These are phyloP conservation scores for Ooceraea biroi DNA, from an alignment of 1,140 invertebrate genomes.

Conservation along the genomic window DNA sequence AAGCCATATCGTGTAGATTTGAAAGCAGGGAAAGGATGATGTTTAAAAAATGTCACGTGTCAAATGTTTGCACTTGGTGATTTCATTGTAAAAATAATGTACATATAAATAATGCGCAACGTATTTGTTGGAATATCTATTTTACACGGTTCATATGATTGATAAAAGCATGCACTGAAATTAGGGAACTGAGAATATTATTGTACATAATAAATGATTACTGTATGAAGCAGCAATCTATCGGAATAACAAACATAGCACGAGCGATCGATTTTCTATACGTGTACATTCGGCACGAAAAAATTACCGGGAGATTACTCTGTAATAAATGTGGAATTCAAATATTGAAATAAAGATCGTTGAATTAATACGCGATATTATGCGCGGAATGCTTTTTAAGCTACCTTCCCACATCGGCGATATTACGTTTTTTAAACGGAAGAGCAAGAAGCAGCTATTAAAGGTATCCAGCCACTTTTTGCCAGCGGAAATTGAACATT, in stretches of 20 bases:
- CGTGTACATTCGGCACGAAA: constrained; percentile 29
- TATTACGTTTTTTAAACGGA: constrained; percentile 56
- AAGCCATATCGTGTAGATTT: too few species aligned
- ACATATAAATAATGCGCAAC: not conserved
- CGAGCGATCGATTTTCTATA: constrained; percentile 25
- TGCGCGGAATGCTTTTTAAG: constrained; percentile 54
- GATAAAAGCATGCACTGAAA: not conserved
- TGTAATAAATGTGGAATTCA: constrained; percentile 59
- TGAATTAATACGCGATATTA: constrained; percentile 60
- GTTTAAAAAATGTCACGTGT: not conserved
- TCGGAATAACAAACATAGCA: not conserved
- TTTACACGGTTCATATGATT: not conserved
- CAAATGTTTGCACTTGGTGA: not conserved
- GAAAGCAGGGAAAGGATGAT: not conserved
- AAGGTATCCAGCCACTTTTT: constrained; percentile 54
- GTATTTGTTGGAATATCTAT: not conserved
- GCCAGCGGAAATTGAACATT: constrained; percentile 57
- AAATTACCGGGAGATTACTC: constrained; percentile 43
- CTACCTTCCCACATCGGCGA: constrained; percentile 37
- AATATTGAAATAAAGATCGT: constrained; percentile 58
- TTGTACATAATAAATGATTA: not conserved
- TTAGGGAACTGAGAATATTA: not conserved
- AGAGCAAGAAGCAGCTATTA: constrained; percentile 63
- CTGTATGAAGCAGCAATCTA: not conserved
- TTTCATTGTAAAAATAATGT: constrained; percentile 16